Evolutionary conservation across 2,797 vertebrate species (phyloP).

Genomic region (Peromyscus melanophrys): DNA sequence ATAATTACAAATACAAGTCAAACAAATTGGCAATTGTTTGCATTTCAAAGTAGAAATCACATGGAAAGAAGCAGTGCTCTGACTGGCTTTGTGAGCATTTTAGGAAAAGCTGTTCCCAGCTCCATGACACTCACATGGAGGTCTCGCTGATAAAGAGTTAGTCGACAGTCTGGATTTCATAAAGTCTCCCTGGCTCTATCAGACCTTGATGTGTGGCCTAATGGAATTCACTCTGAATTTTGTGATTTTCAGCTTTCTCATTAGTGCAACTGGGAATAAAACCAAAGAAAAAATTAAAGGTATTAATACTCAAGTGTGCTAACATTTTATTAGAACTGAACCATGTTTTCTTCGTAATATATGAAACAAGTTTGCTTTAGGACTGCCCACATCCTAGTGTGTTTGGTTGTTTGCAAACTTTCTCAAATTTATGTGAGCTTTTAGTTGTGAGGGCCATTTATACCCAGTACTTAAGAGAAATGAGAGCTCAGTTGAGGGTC

Average conservation of each 20-base stretch:
- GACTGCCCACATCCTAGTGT: background rate
- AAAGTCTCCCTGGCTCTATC: constrained; percentile 63
- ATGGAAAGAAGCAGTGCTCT: constrained; percentile 69
- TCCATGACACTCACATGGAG: constrained; percentile 76
- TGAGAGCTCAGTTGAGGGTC: background rate
- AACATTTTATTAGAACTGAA: constrained; percentile 31
- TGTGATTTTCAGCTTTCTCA: constrained; percentile 75
- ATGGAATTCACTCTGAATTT: constrained; percentile 62
- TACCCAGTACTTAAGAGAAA: constrained; percentile 23
- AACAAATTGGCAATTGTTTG: constrained; percentile 86
- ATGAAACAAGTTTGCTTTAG: constrained; percentile 43
- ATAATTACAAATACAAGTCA: constrained; percentile 86
- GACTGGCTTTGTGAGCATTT: constrained; percentile 68
- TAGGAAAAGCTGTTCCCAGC: constrained; percentile 62
- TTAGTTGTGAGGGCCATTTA: background rate
- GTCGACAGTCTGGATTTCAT: constrained; percentile 68
- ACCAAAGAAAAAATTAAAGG: background rate
- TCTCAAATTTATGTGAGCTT: background rate
- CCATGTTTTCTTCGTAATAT: background rate
- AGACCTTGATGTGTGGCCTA: constrained; percentile 77
- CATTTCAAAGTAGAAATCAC: constrained; percentile 80
- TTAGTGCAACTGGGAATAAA: constrained; percentile 56
- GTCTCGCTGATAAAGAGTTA: constrained; percentile 72
- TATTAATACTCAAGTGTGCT: constrained; percentile 31
- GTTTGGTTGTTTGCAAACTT: background rate